A percentile compares a stretch with the other conserved stretches of the same genome.
Conservation (phyloP, 2,113 vertebrate genomes). For the Nerophis lumbriciformis region DNA sequence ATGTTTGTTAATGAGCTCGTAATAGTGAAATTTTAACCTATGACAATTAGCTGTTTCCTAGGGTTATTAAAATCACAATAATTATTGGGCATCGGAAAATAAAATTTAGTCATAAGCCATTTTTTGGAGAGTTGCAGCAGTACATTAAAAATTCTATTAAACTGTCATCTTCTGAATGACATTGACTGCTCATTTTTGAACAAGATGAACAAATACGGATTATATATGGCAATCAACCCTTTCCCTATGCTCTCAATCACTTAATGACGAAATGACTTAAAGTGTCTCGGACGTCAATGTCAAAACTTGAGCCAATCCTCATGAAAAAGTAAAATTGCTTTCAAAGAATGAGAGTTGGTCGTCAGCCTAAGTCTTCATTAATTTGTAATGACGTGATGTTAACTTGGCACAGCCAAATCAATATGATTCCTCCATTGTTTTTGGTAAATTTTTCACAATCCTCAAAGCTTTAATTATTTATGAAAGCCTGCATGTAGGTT, state of each 20-base stretch:
- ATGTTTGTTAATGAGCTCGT: conserved; percentile 1
- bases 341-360: conserved; percentile 45
- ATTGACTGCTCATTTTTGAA: conserved; percentile 4
- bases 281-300: conserved; percentile 11
- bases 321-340: conserved; percentile 36
- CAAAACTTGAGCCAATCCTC: conserved; percentile 15
- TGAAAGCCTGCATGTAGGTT: conserved; percentile 33
- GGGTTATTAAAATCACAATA: not conserved
- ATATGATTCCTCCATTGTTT: conserved; percentile 37
- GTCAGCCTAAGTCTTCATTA: conserved; percentile 32
- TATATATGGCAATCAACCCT: conserved; percentile 25
- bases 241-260: conserved; percentile 24
- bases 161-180: not conserved
- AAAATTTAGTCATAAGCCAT: too few species aligned
- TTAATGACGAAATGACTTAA: conserved; percentile 18
- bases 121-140: not conserved
- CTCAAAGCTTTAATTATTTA: conserved; percentile 53
- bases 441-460: conserved; percentile 46
- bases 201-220: conserved; percentile 18
- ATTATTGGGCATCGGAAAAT: not conserved
- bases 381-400: conserved; percentile 46
- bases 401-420: conserved; percentile 28
- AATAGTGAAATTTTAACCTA: conserved; percentile 2
- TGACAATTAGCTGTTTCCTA: not conserved
- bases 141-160: not conserved